These are phyloP conservation scores for Lepus americanus DNA, from an alignment of 2,113 vertebrate genomes.

Conservation along the genomic window DNA sequence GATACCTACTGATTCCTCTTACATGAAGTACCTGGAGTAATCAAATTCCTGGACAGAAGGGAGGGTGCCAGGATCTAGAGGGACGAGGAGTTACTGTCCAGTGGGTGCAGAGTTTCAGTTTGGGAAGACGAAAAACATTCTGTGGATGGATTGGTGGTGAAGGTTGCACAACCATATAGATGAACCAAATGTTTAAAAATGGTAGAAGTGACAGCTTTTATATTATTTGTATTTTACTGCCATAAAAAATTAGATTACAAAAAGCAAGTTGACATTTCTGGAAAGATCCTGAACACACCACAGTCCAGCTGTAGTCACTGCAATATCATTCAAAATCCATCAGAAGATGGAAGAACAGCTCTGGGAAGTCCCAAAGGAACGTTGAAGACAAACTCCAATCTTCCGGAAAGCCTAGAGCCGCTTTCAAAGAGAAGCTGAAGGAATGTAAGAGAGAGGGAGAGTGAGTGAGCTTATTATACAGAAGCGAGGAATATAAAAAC, in stretches of 20 bases:
- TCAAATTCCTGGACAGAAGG: neutral
- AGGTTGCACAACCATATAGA: neutral
- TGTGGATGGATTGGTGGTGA: neutral
- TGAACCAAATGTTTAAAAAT: neutral
- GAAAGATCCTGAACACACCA: neutral
- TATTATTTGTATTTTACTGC: neutral
- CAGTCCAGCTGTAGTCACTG: neutral
- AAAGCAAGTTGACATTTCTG: constrained; percentile 1
- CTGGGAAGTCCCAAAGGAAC: neutral
- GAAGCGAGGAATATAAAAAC: neutral
- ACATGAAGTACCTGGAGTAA: neutral
- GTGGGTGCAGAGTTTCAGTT: neutral
- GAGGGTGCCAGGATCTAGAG: neutral
- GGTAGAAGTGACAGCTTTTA: neutral
- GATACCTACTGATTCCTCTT: neutral
- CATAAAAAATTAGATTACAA: neutral
- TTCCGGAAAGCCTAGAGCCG: neutral
- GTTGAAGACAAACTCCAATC: neutral
- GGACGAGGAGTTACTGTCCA: neutral
- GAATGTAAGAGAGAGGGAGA: neutral
- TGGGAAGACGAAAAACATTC: neutral
- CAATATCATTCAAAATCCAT: neutral
- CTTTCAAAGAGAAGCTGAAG: neutral
- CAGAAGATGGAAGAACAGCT: neutral
- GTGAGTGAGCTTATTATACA: neutral